Conservation (phyloP, 1,140 invertebrate species). For the Maconellicoccus hirsutus region DNA sequence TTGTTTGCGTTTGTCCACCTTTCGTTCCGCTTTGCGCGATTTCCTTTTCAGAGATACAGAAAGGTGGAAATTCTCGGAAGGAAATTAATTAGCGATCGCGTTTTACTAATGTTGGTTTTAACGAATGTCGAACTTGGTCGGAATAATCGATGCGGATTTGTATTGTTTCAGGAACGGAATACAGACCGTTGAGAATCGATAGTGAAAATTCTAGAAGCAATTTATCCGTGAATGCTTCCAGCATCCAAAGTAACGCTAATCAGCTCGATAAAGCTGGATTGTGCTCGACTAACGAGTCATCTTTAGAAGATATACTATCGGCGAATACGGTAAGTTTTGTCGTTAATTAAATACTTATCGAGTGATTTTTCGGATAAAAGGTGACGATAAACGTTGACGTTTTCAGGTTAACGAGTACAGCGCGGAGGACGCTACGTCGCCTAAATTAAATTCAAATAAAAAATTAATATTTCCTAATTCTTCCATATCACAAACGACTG, state of each 20-base stretch:
- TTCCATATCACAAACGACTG: constrained; percentile 30
- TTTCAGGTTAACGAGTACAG: not conserved
- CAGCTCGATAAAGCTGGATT: not conserved
- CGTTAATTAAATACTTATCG: too few relatives aligned
- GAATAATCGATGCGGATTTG: too few relatives aligned
- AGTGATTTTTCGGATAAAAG: too few relatives aligned
- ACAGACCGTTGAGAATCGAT: not conserved
- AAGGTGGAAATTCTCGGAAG: too few relatives aligned
- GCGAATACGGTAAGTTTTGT: not conserved
- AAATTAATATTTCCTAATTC: not conserved
- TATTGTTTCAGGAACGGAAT: not conserved
- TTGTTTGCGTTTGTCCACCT: too few relatives aligned
- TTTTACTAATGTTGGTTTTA: too few relatives aligned
- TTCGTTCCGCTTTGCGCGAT: too few relatives aligned
- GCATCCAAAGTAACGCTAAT: not conserved
- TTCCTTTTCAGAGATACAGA: too few relatives aligned
- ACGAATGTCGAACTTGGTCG: too few relatives aligned
- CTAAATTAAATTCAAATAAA: constrained; percentile 10
- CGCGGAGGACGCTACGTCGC: not conserved
- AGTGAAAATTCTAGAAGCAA: not conserved
- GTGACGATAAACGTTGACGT: too few relatives aligned
- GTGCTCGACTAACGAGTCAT: not conserved
- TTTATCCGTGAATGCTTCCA: not conserved
- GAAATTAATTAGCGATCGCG: too few relatives aligned
- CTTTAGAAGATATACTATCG: not conserved